Evolutionary conservation across 2,113 vertebrate genomes (phyloP).

Genomic region (Aegotheles bennettii): DNA sequence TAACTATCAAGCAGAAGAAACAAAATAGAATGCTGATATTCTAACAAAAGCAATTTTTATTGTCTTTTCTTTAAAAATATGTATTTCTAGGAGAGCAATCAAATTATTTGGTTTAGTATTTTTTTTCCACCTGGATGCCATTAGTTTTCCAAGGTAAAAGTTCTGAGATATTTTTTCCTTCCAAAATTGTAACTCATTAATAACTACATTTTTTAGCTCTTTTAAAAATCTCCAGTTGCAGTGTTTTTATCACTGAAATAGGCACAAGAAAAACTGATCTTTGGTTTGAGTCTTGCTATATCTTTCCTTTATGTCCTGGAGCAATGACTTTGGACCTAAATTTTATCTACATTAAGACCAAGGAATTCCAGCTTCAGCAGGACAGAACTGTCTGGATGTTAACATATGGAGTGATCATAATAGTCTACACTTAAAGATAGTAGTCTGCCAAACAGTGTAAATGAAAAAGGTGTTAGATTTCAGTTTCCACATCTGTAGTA

Average conservation of each 20-base stretch:
- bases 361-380: neutral
- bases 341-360: neutral
- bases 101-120: neutral
- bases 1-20: neutral
- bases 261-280: neutral
- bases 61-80: neutral
- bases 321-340: neutral
- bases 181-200: neutral
- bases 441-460: neutral
- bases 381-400: neutral
- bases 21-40: neutral
- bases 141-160: neutral
- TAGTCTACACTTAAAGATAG: neutral
- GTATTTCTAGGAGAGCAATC: neutral
- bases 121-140: neutral
- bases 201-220: neutral
- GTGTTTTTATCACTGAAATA: neutral
- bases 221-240: neutral
- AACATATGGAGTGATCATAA: neutral
- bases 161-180: neutral
- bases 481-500: neutral
- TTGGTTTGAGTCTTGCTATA: neutral
- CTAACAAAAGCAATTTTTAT: neutral
- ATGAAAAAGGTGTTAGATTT: neutral
- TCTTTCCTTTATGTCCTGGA: neutral